These are phyloP conservation scores for Folsomia candida DNA, from an alignment of 2,888 invertebrate species.

Conservation along the genomic window DNA sequence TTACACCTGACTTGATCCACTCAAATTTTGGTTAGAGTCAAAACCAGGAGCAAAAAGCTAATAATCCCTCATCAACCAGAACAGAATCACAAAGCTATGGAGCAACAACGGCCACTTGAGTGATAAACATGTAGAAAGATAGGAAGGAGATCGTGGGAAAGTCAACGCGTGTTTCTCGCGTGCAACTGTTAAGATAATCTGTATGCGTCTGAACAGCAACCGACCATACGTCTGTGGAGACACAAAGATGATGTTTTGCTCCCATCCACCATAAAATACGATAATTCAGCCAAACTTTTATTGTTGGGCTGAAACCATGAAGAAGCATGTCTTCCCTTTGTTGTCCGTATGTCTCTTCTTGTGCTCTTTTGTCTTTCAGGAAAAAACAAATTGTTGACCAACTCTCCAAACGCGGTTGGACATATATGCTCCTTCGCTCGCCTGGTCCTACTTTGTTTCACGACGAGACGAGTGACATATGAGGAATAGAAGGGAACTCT, in stretches of 20 bases:
- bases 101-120: not conserved
- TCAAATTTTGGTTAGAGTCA: not conserved
- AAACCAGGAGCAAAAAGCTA: slow-evolving; percentile 7
- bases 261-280: slow-evolving; percentile 8
- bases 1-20: not conserved
- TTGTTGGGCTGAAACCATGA: slow-evolving; percentile 9
- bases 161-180: slow-evolving; percentile 49
- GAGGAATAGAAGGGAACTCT: not conserved
- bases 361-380: not conserved
- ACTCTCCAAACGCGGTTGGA: not conserved
- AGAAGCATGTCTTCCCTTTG: slow-evolving; percentile 9
- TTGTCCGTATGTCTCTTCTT: not conserved
- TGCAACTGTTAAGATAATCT: slow-evolving; percentile 36
- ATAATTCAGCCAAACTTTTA: not conserved
- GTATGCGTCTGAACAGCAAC: not conserved
- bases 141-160: slow-evolving; percentile 46
- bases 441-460: not conserved
- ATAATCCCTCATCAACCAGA: not conserved
- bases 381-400: not conserved
- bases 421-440: too few relatives aligned
- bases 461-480: not conserved
- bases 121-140: slow-evolving; percentile 8
- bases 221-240: not conserved
- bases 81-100: not conserved
- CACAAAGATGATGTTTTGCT: not conserved